Evolutionary conservation across 2,888 invertebrate species (phyloP), one percentile per base, ranked within the genome.

Genomic region (Pachliopta kotzebuea): DNA sequence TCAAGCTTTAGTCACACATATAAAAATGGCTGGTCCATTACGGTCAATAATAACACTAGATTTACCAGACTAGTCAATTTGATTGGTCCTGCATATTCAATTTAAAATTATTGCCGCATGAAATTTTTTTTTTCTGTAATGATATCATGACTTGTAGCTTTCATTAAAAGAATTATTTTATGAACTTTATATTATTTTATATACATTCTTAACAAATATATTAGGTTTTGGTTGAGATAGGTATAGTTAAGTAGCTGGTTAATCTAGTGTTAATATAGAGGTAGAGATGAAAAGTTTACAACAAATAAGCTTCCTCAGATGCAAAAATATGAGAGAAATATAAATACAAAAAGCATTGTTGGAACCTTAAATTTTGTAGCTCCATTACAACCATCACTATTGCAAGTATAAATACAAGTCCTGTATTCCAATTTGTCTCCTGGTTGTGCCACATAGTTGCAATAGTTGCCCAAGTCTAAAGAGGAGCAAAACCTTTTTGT

Each of bases 401-500:
- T 88, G 76, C 98, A 98, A 0, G 98, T 98, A 80, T 94, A 97
- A 62, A 98, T 94, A 83, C 98, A 98, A 4, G 97, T 97, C 70
- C 98, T 93, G 83, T 98, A 98, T 66, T 94, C 94, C 74, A 97
- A 85, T 74, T 93, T 93, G 81, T 98, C 98, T n/a, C 98, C 98
- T 9, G 95, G 95, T 71, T 97, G 96, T 68, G 93, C 90, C 0
- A 97, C 96, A 83, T 96, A 97, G 79, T 97, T 95, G 84, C 98
- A 98, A 76, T 96, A 97, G 83, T 97, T 97, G 20, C 98, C 98
- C 76, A 97, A 88, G 83, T 98, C 95, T 75, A 96, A 88, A 0
- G 97, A 95, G 1, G 98, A 97, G 81, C 98, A 98, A 79, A 94
- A 97, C 70, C 98, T 92, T 76, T 96, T 96, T 45, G 98, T 97